Base-by-base conservation (phyloP, 2,888 invertebrate genomes). In the Caenorhabditis sp. region DNA sequence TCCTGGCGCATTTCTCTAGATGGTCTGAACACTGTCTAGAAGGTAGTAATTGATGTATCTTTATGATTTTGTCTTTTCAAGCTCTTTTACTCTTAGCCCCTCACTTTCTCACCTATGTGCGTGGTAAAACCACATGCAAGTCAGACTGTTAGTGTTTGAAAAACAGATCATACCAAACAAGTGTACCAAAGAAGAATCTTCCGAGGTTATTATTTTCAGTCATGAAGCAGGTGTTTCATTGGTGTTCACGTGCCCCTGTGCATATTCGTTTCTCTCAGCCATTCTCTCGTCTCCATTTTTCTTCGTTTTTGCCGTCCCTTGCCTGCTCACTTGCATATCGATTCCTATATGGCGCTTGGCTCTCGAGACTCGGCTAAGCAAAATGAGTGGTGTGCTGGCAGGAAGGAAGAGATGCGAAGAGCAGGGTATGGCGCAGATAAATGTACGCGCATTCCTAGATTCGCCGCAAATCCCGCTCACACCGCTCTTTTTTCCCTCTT, bases 301-400 rank as follows among this genome's bases (percentile, higher is more conserved):
- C 24, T 40, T 35, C 60, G n/a, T 58, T 56, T 28, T 20, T 13
- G 11, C 51, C 28, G 53, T 15, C 37, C 35, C 58, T 11, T 37
- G 22, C 53, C 20, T 35, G n/a, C 35, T 44, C 67, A 44, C 44
- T 28, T 47, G 47, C 15, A 22, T 70, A 70, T 70, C 51, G 70
- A 70, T 70, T 51, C 61, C 18, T 64, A 51, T 51, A 32, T 51
- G 68, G 56, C 37, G 51, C 18, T 47, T 47, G 47, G 47, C 18
- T 47, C 47, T 47, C 47, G 18, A 47, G 47, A n/a, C 37, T 56
- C 32, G 35, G 40, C 37, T 37, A n/a, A 15, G 44, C 37, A 22
- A 62, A 62, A 71, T 55, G 70, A 71, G 61, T 70, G 70, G 60
- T 55, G 70, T 24, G 50, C 37, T 62, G 62, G 70, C 53, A 61